Base-by-base conservation (phyloP, 1,140 invertebrate species). In the Drosophila pectinifera region DNA sequence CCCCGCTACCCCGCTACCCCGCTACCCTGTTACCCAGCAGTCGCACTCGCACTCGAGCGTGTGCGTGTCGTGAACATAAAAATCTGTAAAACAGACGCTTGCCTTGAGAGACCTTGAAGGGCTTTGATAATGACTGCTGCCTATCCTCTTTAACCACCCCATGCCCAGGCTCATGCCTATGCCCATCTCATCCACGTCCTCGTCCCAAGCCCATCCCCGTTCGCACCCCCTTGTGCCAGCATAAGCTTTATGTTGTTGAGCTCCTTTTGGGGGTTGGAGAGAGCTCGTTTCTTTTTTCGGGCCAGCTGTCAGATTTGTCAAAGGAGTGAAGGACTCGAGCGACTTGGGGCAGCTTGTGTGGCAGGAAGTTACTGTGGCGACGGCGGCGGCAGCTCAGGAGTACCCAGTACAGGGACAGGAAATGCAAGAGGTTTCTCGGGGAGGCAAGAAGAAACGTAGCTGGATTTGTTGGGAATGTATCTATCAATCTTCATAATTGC, bases 101-200 rank as follows among this genome's bases (percentile, higher is more conserved):
- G 54, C 46, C 65, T 77, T 69, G 55, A 65, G 74, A 72, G 77
- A 74, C 73, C 82, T 85, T 86, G 78, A 86, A 74, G 78, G 73
- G 83, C 75, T 88, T 80, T 86, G 79, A 86, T 86, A 88, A 86
- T 88, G 75, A 88, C 83, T 83, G 63, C 43, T 20, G 34, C 45
- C 39, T 34, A 56, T 62, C 56, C 36, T 24, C 54, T 16, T 26
- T 43, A 64, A 20, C 64, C 61, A 65, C 34, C 58, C 42, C 58
- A 53, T 5, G 11, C 34, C 36, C 5, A 43, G n/a, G 11, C 39
- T 11, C n/a, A 54, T 4, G 4, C 20, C 16, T 13, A 41, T 7
- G 14, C 18, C 36, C 55, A 57, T 38, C 39, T 48, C 31, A n/a
- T 13, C 1, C 45, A 22, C 42, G 3, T 43, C 11, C 45, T 31